Conservation (phyloP, 2,113 vertebrate species). For the Emydocephalus ijimae region DNA sequence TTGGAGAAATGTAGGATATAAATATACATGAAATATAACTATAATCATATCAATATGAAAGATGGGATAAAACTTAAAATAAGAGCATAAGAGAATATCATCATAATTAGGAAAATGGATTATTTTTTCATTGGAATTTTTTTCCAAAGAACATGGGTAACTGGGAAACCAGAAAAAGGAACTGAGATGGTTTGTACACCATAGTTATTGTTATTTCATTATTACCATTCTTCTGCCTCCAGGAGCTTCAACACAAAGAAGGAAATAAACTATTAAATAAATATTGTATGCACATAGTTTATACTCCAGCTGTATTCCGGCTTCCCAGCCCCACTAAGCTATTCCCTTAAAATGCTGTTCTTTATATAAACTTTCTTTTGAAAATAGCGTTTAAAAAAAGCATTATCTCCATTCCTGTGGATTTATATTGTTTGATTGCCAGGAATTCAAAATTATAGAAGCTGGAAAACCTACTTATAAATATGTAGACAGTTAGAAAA, state of each 20-base stretch:
- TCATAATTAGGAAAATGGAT: constrained; percentile 2
- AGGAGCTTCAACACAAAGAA: background rate
- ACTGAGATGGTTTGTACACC: background rate
- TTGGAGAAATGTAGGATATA: background rate
- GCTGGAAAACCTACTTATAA: constrained; percentile 28
- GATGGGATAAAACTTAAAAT: background rate
- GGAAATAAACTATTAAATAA: background rate
- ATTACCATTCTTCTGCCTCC: background rate
- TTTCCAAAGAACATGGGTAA: constrained; percentile 24
- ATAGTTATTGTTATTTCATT: background rate
- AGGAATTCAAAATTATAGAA: constrained; percentile 50
- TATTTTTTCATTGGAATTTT: background rate
- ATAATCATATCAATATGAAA: background rate
- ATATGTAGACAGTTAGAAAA: constrained; percentile 54
- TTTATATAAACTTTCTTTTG: constrained; percentile 13
- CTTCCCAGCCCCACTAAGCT: background rate
- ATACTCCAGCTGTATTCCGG: background rate
- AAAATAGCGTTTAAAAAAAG: constrained; percentile 36
- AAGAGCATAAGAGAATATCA: background rate
- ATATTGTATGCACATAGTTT: background rate
- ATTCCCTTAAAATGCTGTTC: background rate
- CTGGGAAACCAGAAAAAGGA: background rate
- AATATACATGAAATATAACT: constrained; percentile 2
- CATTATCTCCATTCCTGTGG: constrained; percentile 6
- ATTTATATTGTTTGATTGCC: constrained; percentile 53